phyloP scores from a whole-genome alignment of 2,797 vertebrate species.

The Gallinago solitaria region DNA sequence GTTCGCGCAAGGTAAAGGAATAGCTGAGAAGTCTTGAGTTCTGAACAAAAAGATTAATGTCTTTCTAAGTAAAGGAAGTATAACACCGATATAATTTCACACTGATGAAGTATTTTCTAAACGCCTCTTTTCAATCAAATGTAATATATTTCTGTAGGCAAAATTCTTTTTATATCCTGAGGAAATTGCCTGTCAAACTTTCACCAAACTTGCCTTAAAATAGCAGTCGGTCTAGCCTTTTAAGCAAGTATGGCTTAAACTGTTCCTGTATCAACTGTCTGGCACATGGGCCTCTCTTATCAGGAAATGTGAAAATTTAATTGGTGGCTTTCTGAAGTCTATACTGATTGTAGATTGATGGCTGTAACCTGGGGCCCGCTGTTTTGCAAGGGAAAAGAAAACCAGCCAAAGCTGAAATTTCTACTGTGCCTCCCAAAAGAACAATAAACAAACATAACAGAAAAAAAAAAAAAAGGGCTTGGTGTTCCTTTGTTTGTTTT shows the following conservation, averaged over 20 bases:
- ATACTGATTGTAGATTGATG: neutral
- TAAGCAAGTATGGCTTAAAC: neutral
- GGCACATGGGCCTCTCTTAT: neutral
- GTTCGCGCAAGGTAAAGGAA: neutral
- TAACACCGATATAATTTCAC: neutral
- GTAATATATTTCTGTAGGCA: neutral
- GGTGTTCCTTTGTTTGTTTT: neutral
- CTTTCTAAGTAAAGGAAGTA: neutral
- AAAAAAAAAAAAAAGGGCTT: neutral
- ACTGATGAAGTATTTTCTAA: neutral
- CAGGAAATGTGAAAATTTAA: neutral
- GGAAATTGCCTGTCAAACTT: neutral
- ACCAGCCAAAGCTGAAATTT: neutral
- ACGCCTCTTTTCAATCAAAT: slow-evolving; percentile 6
- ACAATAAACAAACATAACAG: slow-evolving; percentile 51
- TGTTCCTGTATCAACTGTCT: neutral
- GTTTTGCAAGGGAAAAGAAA: neutral
- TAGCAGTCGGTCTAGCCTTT: neutral
- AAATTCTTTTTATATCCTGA: neutral
- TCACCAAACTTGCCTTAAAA: slow-evolving; percentile 50
- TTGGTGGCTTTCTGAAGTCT: neutral
- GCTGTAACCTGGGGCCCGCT: neutral
- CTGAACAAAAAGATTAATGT: neutral
- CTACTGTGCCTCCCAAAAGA: slow-evolving; percentile 14
- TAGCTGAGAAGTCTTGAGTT: neutral